Percentiles rank a stretch among this genome's conserved stretches.
Conservation (phyloP, 2,888 invertebrate species). For the Hydrotaea diabolus region DNA sequence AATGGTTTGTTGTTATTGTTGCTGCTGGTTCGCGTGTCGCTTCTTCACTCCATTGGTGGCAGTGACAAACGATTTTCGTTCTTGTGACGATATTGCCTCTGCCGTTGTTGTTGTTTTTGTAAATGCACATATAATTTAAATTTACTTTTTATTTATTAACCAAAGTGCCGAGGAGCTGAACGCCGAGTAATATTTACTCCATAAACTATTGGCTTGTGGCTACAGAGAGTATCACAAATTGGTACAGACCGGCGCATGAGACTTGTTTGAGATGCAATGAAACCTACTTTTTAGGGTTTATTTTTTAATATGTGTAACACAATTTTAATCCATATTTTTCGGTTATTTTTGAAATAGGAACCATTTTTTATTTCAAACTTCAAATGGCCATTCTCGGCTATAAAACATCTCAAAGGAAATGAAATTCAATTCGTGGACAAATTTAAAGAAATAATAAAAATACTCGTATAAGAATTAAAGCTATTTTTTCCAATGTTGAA, state of each 20-base stretch:
- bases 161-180: background rate
- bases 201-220: background rate
- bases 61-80: conserved; percentile 28
- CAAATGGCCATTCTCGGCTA: too few relatives aligned
- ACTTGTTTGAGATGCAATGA: too few relatives aligned
- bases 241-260: background rate
- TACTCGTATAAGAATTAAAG: too few relatives aligned
- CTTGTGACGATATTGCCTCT: background rate
- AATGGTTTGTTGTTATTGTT: background rate
- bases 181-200: background rate
- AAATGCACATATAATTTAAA: conserved; percentile 22
- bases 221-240: background rate
- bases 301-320: too few relatives aligned
- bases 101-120: background rate
- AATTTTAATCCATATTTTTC: too few relatives aligned
- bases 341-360: too few relatives aligned
- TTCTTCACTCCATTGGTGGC: conserved; percentile 14
- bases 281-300: too few relatives aligned
- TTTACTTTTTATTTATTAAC: conserved; percentile 27
- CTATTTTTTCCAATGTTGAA: too few relatives aligned
- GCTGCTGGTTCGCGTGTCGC: background rate
- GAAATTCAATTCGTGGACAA: too few relatives aligned
- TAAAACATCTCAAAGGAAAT: too few relatives aligned
- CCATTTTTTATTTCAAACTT: too few relatives aligned
- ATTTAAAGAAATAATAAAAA: too few relatives aligned